phyloP scores from a whole-genome alignment of 2,113 vertebrate genomes.

The Stercorarius parasiticus region DNA sequence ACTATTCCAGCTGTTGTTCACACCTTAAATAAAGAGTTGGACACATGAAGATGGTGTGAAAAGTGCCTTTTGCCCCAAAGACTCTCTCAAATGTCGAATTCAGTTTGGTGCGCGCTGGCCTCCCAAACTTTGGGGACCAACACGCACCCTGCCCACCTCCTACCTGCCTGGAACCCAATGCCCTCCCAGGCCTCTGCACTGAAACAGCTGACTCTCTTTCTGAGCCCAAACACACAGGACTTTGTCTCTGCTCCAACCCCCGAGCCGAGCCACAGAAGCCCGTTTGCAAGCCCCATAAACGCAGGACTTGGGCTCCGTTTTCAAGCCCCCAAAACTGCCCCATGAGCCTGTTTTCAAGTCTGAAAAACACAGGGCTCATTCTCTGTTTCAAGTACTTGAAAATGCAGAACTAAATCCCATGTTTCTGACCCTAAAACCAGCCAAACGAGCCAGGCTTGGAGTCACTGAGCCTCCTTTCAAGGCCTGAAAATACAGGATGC shows the following conservation, averaged over 20 bases:
- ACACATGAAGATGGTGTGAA: neutral
- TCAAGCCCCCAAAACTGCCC: neutral
- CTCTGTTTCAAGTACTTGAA: neutral
- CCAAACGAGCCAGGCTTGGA: neutral
- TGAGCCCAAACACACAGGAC: neutral
- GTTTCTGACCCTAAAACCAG: neutral
- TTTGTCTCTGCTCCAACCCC: neutral
- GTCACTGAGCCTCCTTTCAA: neutral
- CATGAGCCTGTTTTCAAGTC: neutral
- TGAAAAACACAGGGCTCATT: neutral
- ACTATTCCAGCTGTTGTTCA: neutral
- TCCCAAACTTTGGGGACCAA: neutral
- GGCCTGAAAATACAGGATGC: neutral
- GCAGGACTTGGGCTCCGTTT: neutral
- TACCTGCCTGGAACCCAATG: neutral
- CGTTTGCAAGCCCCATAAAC: neutral
- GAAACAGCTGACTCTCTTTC: accelerated
- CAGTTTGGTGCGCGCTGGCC: neutral
- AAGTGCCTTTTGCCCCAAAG: neutral
- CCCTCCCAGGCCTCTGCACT: neutral
- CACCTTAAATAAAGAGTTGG: neutral
- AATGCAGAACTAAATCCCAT: neutral
- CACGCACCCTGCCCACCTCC: neutral
- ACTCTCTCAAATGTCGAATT: neutral
- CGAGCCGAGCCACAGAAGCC: neutral